Base-by-base conservation (phyloP, 2,888 invertebrate species). In the Parnassius apollo region DNA sequence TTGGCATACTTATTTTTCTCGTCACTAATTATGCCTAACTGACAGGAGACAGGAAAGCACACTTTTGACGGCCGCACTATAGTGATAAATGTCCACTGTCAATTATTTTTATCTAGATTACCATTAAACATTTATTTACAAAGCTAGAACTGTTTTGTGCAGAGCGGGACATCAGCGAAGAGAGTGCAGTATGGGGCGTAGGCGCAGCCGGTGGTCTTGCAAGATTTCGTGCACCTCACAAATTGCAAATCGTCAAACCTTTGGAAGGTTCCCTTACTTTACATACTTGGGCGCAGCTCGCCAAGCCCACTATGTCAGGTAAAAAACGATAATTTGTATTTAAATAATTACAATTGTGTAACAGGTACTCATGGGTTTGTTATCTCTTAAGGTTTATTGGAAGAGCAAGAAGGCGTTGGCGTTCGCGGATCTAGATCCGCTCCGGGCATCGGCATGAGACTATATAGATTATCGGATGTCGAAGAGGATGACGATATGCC, bases 211-310 rank as follows among this genome's bases (percentile, higher is more conserved):
- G 86, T 2, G 88, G 86, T 0, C 80, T 81, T 55, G 83, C 84
- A 13, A 90, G 93, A 64, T 96, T 97, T 95, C 94, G 95, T 74
- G 88, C 96, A 75, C 97, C 98, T 42, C 97, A 97, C 86, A 97
- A 98, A 82, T 87, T 98, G 70, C 97, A 97, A 89, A 97, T 98
- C 69, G 96, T 98, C 4, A 98, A 98, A 78, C 98, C 98, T 0
- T 92, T 98, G 86, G 98, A 98, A 87, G 98, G 98, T 11, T 98
- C 98, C 0, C 95, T 96, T 75, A 98, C 98, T 0, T 87, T 99
- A 62, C 96, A 97, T 80, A 97, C 98, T 70, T 99, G 99, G 99
- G 96, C 97, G 62, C 96, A 97, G 71, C 93, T 99, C 54, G 99
- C 99, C 54, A 98, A 97, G 59, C 99, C 99, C 10, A 97, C 96